Base-by-base conservation (phyloP, 2,888 invertebrate species). In the Congeria kusceri region DNA sequence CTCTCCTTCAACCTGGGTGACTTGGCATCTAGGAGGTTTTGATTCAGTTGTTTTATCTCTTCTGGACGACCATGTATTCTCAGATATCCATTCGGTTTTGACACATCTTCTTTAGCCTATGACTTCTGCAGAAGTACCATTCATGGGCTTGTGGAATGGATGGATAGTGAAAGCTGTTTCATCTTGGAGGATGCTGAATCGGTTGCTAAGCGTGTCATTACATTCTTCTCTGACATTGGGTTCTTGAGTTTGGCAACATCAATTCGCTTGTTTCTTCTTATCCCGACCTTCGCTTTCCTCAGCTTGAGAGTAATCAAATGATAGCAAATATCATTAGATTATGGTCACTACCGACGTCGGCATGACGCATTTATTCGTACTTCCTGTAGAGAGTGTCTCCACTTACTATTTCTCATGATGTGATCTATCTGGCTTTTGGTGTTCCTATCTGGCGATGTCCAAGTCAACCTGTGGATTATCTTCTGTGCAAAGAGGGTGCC, bases 361-460 rank as follows among this genome's bases (percentile, higher is more conserved):
- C 63, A n/a, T n/a, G n/a, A n/a, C n/a, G n/a, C n/a, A n/a, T n/a
- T n/a, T n/a, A n/a, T n/a, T n/a, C n/a, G n/a, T n/a, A 69, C 69
- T 39, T 75, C 75, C 47, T 57, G 46, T 5, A 75, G 46, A 29
- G 62, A 39, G 11, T 28, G 18, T 32, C 53, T 64, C 49, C 44
- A 71, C 46, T 53, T 63, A 4, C 49, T 28, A 27, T 7, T 18
- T 7, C 29, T 62, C 4, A 23, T 23, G 20, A 67, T 47, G 29
- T 68, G 62, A 39, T 70, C 79, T 56, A 77, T 77, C 57, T 75
- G 70, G 62, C 69, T 79, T 56, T 65, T 62, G 18, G 69, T 70
- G 20, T n/a, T 28, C 20, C 58, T 39, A 63, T 77, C 80, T 23
- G 77, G 73, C 9, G 73, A 77, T 15, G 11, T 71, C 74, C 77